Base-by-base conservation (phyloP, 1,140 invertebrate genomes). In the Halesus radiatus region DNA sequence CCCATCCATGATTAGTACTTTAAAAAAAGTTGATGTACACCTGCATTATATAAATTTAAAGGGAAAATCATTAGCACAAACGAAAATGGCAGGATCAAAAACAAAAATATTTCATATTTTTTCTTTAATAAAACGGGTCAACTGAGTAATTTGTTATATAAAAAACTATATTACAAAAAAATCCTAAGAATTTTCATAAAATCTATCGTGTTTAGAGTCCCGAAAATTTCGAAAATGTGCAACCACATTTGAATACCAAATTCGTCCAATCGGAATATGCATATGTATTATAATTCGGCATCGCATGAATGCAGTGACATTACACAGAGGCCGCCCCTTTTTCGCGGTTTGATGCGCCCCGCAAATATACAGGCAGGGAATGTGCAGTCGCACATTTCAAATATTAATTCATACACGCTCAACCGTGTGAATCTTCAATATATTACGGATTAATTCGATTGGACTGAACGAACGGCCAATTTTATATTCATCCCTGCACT, bases 351-450 rank as follows among this genome's bases (percentile, higher is more conserved):
- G 45, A 64, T 70, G 50, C 73, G 50, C 64, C 58, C 81, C 81
- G 62, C 81, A 83, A 83, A 83, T 78, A 76, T 80, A 80, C 81
- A 54, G 56, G 26, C 64, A 53, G 50, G 26, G 32, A 76, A 45
- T 58, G 29, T n/a, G 37, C 52, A 78, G 52, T 78, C 78, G 78
- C 78, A 78, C 80, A 80, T 83, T 79, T 80, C 79, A 83, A 83
- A 80, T 80, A 83, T 83, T 80, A 78, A 80, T 83, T 83, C 60
- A 74, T 32, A 64, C 56, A 58, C 22, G 81, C 37, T 53, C 53
- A 16, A 5, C 8, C 58, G 66, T 58, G 68, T 73, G 77, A 70
- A 78, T 78, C 50, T 64, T 68, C 76, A 54, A 76, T 64, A 76
- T 64, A 76, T 76, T 76, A 76, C 52, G 68, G 15, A 72, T 53